Evolutionary conservation across 2,113 vertebrate species (phyloP).

Genomic region (Aythya baeri): DNA sequence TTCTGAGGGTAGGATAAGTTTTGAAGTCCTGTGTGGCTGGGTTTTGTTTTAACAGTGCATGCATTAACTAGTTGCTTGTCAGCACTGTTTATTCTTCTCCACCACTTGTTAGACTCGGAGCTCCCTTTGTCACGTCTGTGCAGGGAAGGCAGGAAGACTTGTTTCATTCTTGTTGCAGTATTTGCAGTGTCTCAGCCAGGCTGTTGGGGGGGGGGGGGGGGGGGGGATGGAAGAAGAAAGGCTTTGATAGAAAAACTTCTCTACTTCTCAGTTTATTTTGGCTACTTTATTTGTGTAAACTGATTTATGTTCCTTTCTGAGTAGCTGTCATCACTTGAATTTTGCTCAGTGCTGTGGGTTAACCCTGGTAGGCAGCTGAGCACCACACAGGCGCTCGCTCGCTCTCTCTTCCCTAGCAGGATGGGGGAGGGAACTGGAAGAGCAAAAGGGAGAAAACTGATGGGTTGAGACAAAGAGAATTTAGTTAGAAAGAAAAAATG

Average conservation of each 20-base stretch:
- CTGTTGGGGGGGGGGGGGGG: not conserved
- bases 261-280: not conserved
- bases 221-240: not conserved
- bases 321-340: not conserved
- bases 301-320: conserved; percentile 15
- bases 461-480: not conserved
- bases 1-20: not conserved
- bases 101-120: not conserved
- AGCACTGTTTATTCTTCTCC: not conserved
- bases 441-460: not conserved
- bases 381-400: not conserved
- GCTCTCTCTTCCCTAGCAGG: not conserved
- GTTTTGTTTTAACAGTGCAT: not conserved
- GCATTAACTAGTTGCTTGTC: not conserved
- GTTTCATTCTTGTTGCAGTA: not conserved
- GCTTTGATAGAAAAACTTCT: not conserved
- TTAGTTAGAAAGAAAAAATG: not conserved
- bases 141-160: not conserved
- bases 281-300: not conserved
- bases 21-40: not conserved
- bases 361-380: not conserved
- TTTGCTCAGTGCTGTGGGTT: not conserved
- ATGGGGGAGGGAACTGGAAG: not conserved
- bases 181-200: not conserved
- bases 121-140: not conserved